Evolutionary conservation across 2,113 vertebrate genomes (phyloP), one percentile per base, ranked within the genome.

Genomic region (Prolemur simus): DNA sequence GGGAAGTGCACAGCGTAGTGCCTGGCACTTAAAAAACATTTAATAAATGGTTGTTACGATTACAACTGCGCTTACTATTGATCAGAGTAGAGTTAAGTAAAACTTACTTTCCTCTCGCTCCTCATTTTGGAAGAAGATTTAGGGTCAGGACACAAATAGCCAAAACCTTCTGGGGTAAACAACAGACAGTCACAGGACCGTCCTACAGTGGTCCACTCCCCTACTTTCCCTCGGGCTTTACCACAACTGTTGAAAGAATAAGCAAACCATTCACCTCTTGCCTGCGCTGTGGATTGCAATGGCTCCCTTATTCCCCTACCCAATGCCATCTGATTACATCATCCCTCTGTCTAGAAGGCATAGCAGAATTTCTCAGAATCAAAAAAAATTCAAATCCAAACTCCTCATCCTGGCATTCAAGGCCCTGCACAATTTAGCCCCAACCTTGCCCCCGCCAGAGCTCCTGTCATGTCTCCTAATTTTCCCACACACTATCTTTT

Each of bases 11-110:
- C 8, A 20, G 20, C 49, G 21, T 18, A 25, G 10, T 34, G 52
- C 15, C 76, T 66, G n/a, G 39, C 39, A 42, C 58, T 94, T 95
- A 52, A 71, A 63, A 89, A 87, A 76, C 23, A 87, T 49, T 83
- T 15, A 45, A 34, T 91, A 74, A 68, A 49, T n/a, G 32, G 10
- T 64, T 45, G 60, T 39, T 54, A 37, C 60, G 42, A 42, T 85
- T 64, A 84, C 12, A n/a, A 29, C 29, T n/a, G 42, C 78, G 68
- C 14, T 60, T 89, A 5, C 58, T 60, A 52, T 27, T 45, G 54
- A 52, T 81, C 64, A 82, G 45, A 94, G 69, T 32, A 14, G 20
- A 52, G 39, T 42, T 69, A 64, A 89, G 14, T 39, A 47, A 80
- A 94, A 84, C 39, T 42, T 68, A 13, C 8, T 63, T 74, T n/a